phyloP scores from a whole-genome alignment of 2,888 invertebrate species.

The Eustalomyia histrio region DNA sequence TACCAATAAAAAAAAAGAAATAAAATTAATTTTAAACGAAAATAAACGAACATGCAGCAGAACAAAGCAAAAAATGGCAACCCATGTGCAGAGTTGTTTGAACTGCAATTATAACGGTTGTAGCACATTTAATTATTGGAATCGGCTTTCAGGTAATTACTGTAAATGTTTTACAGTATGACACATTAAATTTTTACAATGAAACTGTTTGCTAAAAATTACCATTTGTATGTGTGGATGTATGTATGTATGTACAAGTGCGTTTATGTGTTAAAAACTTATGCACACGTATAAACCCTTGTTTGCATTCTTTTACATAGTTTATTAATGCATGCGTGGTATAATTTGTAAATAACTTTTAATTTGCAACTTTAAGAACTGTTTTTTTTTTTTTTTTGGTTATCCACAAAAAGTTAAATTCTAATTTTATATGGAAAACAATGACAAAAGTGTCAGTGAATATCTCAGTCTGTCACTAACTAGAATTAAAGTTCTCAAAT shows the following conservation, averaged over 20 bases:
- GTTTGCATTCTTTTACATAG: slow-evolving; percentile 27
- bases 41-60: slow-evolving; percentile 4
- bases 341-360: neutral
- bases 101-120: slow-evolving; percentile 52
- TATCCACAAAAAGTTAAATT: too few relatives aligned
- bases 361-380: too few relatives aligned
- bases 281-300: slow-evolving; percentile 17
- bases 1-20: neutral
- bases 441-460: too few relatives aligned
- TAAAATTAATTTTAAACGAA: slow-evolving; percentile 22
- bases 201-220: slow-evolving; percentile 33
- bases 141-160: slow-evolving; percentile 62
- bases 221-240: neutral
- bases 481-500: too few relatives aligned
- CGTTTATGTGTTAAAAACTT: slow-evolving; percentile 16
- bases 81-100: slow-evolving; percentile 37
- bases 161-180: slow-evolving; percentile 52
- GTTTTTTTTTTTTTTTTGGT: too few relatives aligned
- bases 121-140: slow-evolving; percentile 59
- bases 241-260: neutral
- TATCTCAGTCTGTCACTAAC: too few relatives aligned
- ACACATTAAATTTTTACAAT: slow-evolving; percentile 50
- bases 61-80: slow-evolving; percentile 1
- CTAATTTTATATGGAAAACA: too few relatives aligned
- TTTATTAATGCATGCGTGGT: neutral